Evolutionary conservation across 2,113 vertebrate species (phyloP), one percentile per base, ranked within the genome.

Genomic region (Rhineura floridana): DNA sequence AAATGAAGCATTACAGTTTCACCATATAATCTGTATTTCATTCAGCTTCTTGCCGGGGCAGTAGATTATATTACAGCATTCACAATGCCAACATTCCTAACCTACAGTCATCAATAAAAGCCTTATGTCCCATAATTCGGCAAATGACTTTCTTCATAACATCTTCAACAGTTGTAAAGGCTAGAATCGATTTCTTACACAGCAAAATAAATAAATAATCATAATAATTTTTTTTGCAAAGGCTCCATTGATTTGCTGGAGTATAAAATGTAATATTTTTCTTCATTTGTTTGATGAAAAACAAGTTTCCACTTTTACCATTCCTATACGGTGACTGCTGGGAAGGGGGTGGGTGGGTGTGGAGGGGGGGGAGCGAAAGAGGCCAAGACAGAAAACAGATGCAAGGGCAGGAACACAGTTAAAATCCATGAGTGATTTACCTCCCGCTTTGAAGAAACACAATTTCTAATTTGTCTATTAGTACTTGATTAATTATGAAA

Each of bases 81-180:
- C 96, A 93, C 94, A 95, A 95, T 96, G 91, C 96, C 95, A 91
- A 95, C 95, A 97, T 96, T 97, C 95, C 95, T 96, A 94, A 96
- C 96, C 95, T 96, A 93, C 94, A 94, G 94, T 96, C 96, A 97
- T 97, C 97, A 97, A 97, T 97, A 97, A 97, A 97, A 92, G 95
- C 93, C 96, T 96, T 96, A 95, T 95, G 96, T 92, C 96, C 95
- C 95, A 94, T 97, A 96, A 97, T 97, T 96, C 96, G 96, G 93
- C 90, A 96, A 97, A 97, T 97, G 95, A 96, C 96, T 97, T 97
- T 96, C 95, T 97, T 96, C 96, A 95, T 96, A 97, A 96, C 96
- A 96, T 96, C 97, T 97, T 97, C 90, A 87, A 96, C 96, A 94
- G 94, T 95, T 97, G 95, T 94, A 96, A 97, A 96, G 95, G 96